Evolutionary conservation across 2,113 vertebrate genomes (phyloP), one percentile per base, ranked within the genome.

Genomic region (Eulemur macaco): DNA sequence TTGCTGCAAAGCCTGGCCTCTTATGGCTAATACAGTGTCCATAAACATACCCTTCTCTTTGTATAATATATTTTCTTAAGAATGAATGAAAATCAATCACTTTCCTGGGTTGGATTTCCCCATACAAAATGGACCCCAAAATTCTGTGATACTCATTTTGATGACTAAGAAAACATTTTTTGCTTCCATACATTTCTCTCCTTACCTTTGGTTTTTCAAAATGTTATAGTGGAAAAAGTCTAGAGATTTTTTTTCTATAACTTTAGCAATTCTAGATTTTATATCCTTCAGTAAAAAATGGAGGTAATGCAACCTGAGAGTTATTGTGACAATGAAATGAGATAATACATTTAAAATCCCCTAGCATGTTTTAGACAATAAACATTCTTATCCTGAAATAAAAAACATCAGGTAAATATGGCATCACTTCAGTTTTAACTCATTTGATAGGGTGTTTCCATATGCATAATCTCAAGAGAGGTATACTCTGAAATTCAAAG

Each of bases 401-500:
- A 14, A 84, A 88, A 71, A 37, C 25, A 23, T 81, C 52, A 39
- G 31, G 58, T 77, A 94, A 92, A 86, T 86, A 81, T 18, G 58
- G 9, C 29, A 74, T 34, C 42, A n/a, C 76, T 76, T 45, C n/a
- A 71, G 37, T 86, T 63, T 96, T 71, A 93, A 81, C 11, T 47
- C 54, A 13, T 50, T 86, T 87, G 52, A 81, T 69, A 77, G 78
- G 20, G 34, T 82, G 39, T 94, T 92, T 81, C 50, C 39, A 56
- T 58, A 64, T 80, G 52, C 52, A 77, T 37, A 95, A 78, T 50
- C 37, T 85, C 68, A 86, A 94, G 25, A 85, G 63, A 89, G 34
- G 5, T 4, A 50, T 52, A 37, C 52, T 86, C 94, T 96, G 37
- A 82, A 95, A 90, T 86, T 66, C 39, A 92, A 92, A 92, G 47